phyloP scores from a whole-genome alignment of 2,113 vertebrate species.

The Rhea americana region DNA sequence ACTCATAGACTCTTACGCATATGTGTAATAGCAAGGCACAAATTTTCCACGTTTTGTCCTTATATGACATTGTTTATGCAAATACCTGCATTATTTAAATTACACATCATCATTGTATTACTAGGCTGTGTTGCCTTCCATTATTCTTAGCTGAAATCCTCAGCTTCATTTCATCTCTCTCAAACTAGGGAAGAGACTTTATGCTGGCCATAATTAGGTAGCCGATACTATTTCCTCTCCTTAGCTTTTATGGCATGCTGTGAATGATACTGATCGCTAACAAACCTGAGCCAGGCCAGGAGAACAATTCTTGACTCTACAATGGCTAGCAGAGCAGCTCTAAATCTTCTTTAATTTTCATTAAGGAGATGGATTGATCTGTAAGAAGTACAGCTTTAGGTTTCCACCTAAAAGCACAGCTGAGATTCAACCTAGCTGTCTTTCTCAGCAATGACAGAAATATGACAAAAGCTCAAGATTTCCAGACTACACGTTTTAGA shows the following conservation, averaged over 20 bases:
- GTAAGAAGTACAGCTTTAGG: neutral
- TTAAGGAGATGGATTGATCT: neutral
- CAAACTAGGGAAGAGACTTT: neutral
- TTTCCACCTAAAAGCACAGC: neutral
- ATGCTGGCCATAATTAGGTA: neutral
- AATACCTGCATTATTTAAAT: neutral
- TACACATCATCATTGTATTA: neutral
- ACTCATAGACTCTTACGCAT: conserved; percentile 41
- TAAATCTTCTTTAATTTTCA: neutral
- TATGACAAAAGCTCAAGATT: neutral
- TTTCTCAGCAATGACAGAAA: neutral
- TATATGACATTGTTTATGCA: neutral
- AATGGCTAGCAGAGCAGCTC: neutral
- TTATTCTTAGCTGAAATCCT: neutral
- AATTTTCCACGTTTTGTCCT: conserved; percentile 39
- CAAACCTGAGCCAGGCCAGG: neutral
- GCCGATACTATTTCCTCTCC: neutral
- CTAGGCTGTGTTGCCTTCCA: neutral
- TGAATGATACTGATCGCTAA: neutral
- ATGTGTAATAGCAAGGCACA: conserved; percentile 17
- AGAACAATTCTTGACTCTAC: neutral
- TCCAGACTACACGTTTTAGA: neutral
- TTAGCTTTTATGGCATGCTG: neutral
- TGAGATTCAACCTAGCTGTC: neutral
- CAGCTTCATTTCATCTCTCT: neutral